Conservation (phyloP, 2,888 invertebrate species). For the Lycaena phlaeas region DNA sequence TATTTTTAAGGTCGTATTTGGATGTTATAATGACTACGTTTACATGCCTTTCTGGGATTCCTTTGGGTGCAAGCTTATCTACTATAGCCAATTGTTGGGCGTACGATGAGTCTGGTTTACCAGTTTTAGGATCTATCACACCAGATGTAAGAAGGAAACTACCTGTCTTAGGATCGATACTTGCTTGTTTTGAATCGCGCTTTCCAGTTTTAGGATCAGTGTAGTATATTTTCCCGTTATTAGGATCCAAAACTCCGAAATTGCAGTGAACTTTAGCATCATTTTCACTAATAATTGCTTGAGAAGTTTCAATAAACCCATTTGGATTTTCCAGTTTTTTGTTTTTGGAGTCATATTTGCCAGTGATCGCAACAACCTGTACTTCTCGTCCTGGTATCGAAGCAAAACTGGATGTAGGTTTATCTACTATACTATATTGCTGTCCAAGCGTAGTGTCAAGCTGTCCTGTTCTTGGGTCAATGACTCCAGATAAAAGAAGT, state of each 20-base stretch:
- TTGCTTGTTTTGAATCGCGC: conserved; percentile 74
- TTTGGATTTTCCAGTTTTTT: conserved; percentile 73
- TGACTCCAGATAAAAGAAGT: conserved; percentile 65
- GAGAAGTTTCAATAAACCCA: conserved; percentile 65
- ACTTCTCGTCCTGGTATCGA: conserved; percentile 58
- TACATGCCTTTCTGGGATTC: conserved; percentile 58
- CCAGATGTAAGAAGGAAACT: conserved; percentile 74
- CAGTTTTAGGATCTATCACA: conserved; percentile 75
- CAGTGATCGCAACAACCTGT: conserved; percentile 73
- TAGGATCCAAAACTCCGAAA: conserved; percentile 75
- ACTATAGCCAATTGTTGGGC: conserved; percentile 69
- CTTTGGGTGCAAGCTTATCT: conserved; percentile 57
- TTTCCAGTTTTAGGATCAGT: conserved; percentile 76
- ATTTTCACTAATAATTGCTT: conserved; percentile 76
- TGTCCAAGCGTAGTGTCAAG: conserved; percentile 71
- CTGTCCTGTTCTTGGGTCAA: conserved; percentile 74
- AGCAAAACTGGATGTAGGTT: conserved; percentile 63
- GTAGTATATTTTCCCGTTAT: conserved; percentile 71
- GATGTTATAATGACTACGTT: conserved; percentile 70
- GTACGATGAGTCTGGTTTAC: conserved; percentile 76
- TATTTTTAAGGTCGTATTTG: conserved; percentile 72
- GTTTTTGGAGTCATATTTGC: conserved; percentile 73
- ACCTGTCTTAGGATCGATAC: conserved; percentile 67
- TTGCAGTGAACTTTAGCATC: conserved; percentile 79
- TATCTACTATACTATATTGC: conserved; percentile 74